Evolutionary conservation across 2,888 invertebrate species (phyloP), one percentile per base, ranked within the genome.

Genomic region (Scaeva pyrastri): DNA sequence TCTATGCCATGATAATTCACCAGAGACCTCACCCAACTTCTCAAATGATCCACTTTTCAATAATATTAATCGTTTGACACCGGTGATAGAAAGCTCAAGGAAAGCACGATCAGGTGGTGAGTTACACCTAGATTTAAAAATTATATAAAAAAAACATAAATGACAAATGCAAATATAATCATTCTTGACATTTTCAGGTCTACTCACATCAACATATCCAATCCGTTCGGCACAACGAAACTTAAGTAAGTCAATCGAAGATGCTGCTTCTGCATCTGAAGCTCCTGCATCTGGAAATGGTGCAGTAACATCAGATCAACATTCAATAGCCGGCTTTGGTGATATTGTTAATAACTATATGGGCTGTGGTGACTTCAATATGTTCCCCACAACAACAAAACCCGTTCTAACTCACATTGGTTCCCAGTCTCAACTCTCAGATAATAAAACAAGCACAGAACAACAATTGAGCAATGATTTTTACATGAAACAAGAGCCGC

Each of bases 1-100:
- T 94, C 94, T 98, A 88, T 98, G 98, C 94, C 98, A 98, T 64
- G 98, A 98, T 90, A 95, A 95, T 90, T 94, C 92, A 84, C 91
- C 92, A 23, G 92, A 92, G 88, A 93, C 89, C 88, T 91, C 92
- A 74, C 91, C 92, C 66, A 89, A 90, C 82, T 89, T 93, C 91
- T 87, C 93, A 90, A 88, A 92, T 91, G 95, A 96, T 91, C 94
- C 95, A 55, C 91, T 95, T 77, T 92, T 95, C 88, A 94, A 95
- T 90, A 94, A 95, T 90, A 94, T 95, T 90, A 94, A 94, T 91
- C 94, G 93, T 72, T 90, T 94, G 85, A 93, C 94, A 88, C 94
- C 94, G 55, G 93, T 94, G 89, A 93, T 93, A 79, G 93, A 94
- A 89, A 91, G 93, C 88, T 93, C 94, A 89, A 92, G 93, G 80